Percentiles rank a stretch among this genome's conserved stretches.
phyloP scores from a whole-genome alignment of 2,113 vertebrate species.

The Heterotilapia buettikoferi region DNA sequence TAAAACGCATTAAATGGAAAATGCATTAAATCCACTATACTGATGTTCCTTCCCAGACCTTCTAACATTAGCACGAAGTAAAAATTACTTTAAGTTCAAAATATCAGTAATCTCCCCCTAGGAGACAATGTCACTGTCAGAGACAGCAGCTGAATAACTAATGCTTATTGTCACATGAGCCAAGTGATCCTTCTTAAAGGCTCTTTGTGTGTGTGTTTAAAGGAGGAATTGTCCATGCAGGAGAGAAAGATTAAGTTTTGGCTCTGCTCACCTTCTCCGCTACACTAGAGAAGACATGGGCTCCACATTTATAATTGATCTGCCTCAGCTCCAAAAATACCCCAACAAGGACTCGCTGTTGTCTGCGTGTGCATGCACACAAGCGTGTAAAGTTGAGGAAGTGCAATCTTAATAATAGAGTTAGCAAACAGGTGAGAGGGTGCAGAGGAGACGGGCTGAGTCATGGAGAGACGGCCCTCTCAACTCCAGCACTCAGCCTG shows the following conservation, averaged over 20 bases:
- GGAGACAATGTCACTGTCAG: not conserved
- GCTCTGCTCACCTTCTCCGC: conserved; percentile 4
- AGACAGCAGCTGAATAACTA: not conserved
- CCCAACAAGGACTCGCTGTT: conserved; percentile 6
- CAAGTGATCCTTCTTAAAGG: not conserved
- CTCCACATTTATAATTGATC: conserved; percentile 61
- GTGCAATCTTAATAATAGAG: conserved; percentile 32
- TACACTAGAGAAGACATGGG: conserved; percentile 29
- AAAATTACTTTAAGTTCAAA: not conserved
- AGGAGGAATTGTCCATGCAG: not conserved
- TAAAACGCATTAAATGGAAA: not conserved
- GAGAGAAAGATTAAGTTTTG: not conserved
- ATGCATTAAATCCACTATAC: not conserved
- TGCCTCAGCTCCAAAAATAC: conserved; percentile 50
- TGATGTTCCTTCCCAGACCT: not conserved
- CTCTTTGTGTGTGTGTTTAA: not conserved
- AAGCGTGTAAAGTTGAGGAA: not conserved
- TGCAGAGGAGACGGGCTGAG: not conserved
- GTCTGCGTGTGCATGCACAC: not conserved
- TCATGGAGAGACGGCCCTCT: not conserved
- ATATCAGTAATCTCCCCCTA: not conserved
- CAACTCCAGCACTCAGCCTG: not conserved
- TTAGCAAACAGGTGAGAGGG: conserved; percentile 42
- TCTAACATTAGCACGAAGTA: not conserved
- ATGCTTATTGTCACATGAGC: not conserved